Base-by-base conservation (phyloP, 2,888 invertebrate genomes). In the Creontiades dilutus region DNA sequence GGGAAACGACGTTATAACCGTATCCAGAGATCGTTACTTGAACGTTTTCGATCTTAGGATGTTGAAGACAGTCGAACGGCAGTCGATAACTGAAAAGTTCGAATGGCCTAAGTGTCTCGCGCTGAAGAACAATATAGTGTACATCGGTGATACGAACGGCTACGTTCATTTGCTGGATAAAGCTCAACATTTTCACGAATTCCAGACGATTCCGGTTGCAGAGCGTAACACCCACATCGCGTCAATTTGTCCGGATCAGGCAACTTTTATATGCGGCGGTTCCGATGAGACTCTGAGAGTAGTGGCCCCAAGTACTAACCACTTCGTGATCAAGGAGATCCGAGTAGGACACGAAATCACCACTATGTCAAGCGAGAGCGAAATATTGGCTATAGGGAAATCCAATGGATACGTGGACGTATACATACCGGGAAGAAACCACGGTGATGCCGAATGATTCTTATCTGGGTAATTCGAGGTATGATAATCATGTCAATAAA, bases 321-420 rank as follows among this genome's bases (percentile, higher is more conserved):
- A 82, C 13, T 82, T 48, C 19, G 82, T 82, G 0, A 52, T 82
- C 52, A 82, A 52, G 13, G 48, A 55, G 19, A 82, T 82, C 27
- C 27, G 19, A 16, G 48, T 52, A 52, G 52, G 19, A 23, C 12
- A 47, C 23, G 82, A 19, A 82, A 55, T 82, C 27, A 82, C 82
- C 52, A 23, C 82, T 14, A 82, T 82, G 82, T 16, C 48, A 2
- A 13, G 28, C 14, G 80, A 80, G 16, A 82, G n/a, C 19, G 47
- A 81, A 14, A 46, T 48, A 13, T 47, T 82, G 27, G 82, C 82
- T 48, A 48, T 52, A 52, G 82, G 82, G 13, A 82, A 82, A 82
- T 23, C 82, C 9, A 82, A 52, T 27, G 82, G 82, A 19, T 80
- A 47, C 82, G 82, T 82, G 14, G 82, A 52, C 48, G 55, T 68